Conservation (phyloP, 1,140 invertebrate species). For the Chrysopa pallens region DNA sequence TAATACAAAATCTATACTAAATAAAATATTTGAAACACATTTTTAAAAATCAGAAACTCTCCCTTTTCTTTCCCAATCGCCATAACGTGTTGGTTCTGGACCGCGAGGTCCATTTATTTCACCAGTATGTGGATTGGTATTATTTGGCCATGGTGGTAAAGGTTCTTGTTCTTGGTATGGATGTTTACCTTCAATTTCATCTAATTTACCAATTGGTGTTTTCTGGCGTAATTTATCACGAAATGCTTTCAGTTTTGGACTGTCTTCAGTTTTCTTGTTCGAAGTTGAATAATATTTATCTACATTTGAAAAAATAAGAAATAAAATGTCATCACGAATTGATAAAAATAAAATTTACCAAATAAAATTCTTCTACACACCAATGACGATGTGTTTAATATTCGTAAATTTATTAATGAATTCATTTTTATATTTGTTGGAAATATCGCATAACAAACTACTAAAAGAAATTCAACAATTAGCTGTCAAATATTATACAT, state of each 20-base stretch:
- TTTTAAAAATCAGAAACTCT: constrained; percentile 84
- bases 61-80: constrained; percentile 99
- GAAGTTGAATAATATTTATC: constrained; percentile 41
- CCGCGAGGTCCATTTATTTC: constrained; percentile 89
- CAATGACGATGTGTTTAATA: too few species aligned
- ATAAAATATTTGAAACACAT: not conserved
- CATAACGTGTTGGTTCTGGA: constrained; percentile 96
- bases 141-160: constrained; percentile 67
- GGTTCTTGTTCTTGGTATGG: constrained; percentile 74
- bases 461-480: too few species aligned
- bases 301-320: too few species aligned
- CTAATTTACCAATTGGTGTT: constrained; percentile 36
- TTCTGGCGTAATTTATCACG: constrained; percentile 34
- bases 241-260: too few species aligned
- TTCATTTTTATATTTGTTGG: too few species aligned
- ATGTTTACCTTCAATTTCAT: constrained; percentile 28
- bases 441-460: too few species aligned
- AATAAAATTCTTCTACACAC: too few species aligned
- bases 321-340: too few species aligned
- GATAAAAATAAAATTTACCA: too few species aligned
- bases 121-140: constrained; percentile 81
- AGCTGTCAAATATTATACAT: too few species aligned
- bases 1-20: not conserved
- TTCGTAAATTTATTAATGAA: too few species aligned
- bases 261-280: constrained; percentile 18